These are phyloP conservation scores for Sebastes steindachneri DNA, from an alignment of 2,797 vertebrate genomes.

Conservation along the genomic window DNA sequence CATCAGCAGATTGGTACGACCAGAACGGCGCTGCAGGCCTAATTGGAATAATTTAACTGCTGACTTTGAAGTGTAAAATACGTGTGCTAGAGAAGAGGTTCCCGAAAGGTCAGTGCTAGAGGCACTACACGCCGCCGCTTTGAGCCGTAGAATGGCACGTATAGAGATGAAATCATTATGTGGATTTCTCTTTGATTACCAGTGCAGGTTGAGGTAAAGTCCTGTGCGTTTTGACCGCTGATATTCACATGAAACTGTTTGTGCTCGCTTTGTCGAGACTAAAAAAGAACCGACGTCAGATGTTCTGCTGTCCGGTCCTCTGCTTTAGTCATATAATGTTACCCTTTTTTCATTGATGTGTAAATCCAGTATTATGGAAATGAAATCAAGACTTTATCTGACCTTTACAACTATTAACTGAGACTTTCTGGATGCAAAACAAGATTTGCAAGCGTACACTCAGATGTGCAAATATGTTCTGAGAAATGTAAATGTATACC, in stretches of 20 bases:
- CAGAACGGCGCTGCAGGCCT: slow-evolving; percentile 59
- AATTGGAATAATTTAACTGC: slow-evolving; percentile 79
- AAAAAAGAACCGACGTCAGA: background rate
- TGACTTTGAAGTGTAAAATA: slow-evolving; percentile 79
- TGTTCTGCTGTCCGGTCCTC: background rate
- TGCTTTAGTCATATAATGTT: background rate
- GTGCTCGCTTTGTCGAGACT: slow-evolving; percentile 3
- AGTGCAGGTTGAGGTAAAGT: background rate
- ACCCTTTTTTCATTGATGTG: background rate
- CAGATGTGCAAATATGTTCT: slow-evolving; percentile 53
- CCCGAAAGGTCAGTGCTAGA: slow-evolving; percentile 65
- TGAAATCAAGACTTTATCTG: background rate
- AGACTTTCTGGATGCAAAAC: slow-evolving; percentile 14
- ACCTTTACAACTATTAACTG: slow-evolving; percentile 14
- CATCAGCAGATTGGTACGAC: slow-evolving; percentile 71
- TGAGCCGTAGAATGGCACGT: slow-evolving; percentile 39
- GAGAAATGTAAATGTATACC: slow-evolving; percentile 44
- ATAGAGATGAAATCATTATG: slow-evolving; percentile 46
- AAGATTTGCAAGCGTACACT: slow-evolving; percentile 29
- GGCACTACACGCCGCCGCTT: slow-evolving; percentile 41
- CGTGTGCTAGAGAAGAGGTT: slow-evolving; percentile 48
- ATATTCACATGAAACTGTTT: slow-evolving; percentile 16
- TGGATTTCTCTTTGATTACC: slow-evolving; percentile 43
- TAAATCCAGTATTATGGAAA: slow-evolving; percentile 12
- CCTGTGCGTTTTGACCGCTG: slow-evolving; percentile 2